Evolutionary conservation across 2,888 invertebrate genomes (phyloP), one percentile per base, ranked within the genome.

Genomic region (Lepidochrysops patricia): DNA sequence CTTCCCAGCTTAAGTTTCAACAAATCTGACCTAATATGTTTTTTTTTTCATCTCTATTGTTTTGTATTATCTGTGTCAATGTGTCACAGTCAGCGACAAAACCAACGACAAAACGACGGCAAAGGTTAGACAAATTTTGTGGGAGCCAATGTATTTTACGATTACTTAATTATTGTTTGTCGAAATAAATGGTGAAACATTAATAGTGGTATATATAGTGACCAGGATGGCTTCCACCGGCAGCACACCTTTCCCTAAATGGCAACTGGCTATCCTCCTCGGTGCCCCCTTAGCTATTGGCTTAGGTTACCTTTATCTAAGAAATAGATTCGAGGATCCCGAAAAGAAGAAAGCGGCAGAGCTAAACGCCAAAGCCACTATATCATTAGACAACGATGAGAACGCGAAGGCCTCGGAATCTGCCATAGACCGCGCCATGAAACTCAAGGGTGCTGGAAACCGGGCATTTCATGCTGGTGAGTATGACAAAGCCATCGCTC

Each of bases 371-470:
- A 91, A 87, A 76, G 91, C 89, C 65, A 89, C 91, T 0, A 86
- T 92, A 66, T 93, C 94, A 23, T 89, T 93, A 66, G 92, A 93
- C 61, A 85, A 90, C 66, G 90, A 89, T 70, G 92, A 91, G 37
- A 85, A 80, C 66, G 74, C 82, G 1, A 80, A 84, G 68, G 75
- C 80, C 58, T 72, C 79, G 5, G 90, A 90, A 72, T 92, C 91
- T 60, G 93, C 94, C 19, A 89, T 95, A 61, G 92, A 94, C 72
- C 91, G 91, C 72, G 96, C 97, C 1, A 93, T 93, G 77, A 91
- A 93, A 70, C 91, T 94, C 67, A 98, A 98, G 88, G 93, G 93
- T 68, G 94, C 95, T 83, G 98, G 98, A 62, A 99, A 99, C 82
- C 91, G 91, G 66, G 92, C 93, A 68, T 98, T 97, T 80, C 95